Evolutionary conservation across 1,140 invertebrate genomes (phyloP), one percentile per base, ranked within the genome.

Genomic region (Liolophura sinensis): DNA sequence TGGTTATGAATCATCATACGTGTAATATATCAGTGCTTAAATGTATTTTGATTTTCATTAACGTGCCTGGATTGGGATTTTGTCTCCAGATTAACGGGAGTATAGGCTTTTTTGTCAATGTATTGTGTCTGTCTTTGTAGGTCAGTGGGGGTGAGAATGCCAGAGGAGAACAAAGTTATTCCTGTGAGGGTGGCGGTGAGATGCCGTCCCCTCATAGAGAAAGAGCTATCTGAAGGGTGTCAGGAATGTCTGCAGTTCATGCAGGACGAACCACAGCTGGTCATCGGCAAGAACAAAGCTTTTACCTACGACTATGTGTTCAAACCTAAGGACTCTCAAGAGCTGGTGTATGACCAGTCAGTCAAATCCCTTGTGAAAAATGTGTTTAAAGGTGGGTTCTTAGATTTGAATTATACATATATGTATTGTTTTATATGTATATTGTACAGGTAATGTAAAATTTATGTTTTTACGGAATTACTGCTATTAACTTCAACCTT

Each of bases 241-340:
- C 77, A 82, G 60, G 60, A 63, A 12, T 85, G 84, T 71, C 65
- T 84, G 5, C 69, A 72, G 22, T 79, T 79, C 54, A 73, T 77
- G 12, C 60, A 73, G 47, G 68, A 73, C 64, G 81, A 84, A 57
- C 95, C 95, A 22, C 75, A 98, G 79, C 91, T 98, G 24, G 86
- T 95, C 0, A 87, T 99, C 5, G 96, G 95, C 58, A 90, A 91
- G 14, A 95, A 98, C 83, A 89, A 91, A 72, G 85, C 89, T 0
- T 97, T 95, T 73, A 95, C 93, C 0, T 97, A 90, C 78, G 96
- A 97, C 80, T 90, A 91, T 87, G 93, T 94, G 0, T 96, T 95
- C 79, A 86, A 89, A 59, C 85, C 88, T 24, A 83, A 88, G 24
- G 86, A 90, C 20, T 85, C 82, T 0, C 94, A 97, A 74, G 85